Evolutionary conservation across 2,888 invertebrate genomes (phyloP).

Genomic region (Arrhopalites spinosus): DNA sequence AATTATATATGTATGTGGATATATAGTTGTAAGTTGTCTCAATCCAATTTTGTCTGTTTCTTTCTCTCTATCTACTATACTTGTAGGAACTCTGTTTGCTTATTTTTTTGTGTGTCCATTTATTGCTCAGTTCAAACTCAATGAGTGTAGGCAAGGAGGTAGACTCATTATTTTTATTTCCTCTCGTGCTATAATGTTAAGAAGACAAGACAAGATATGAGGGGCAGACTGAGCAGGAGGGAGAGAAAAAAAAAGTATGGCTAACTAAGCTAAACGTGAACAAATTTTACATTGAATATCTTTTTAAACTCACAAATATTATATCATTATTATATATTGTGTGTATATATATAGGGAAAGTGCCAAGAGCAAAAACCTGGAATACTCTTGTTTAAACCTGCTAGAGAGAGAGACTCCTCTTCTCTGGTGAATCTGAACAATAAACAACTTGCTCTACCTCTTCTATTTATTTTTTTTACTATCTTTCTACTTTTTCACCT

Average conservation of each 20-base stretch:
- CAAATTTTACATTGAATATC: background rate
- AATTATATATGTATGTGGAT: too few relatives aligned
- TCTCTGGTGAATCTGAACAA: background rate
- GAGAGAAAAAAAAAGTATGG: background rate
- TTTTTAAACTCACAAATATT: background rate
- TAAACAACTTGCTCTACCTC: background rate
- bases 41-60: too few relatives aligned
- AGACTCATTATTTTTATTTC: conserved; percentile 36
- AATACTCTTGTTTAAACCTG: background rate
- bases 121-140: conserved; percentile 1
- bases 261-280: background rate
- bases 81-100: too few relatives aligned
- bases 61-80: too few relatives aligned
- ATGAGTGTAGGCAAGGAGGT: conserved; percentile 6
- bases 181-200: conserved; percentile 23
- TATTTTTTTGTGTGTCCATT: background rate
- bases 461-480: background rate
- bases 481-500: background rate
- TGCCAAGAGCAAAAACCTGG: conserved; percentile 31
- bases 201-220: conserved; percentile 7
- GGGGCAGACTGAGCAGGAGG: background rate
- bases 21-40: too few relatives aligned
- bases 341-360: background rate
- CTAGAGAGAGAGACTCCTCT: too few relatives aligned
- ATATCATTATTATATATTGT: background rate